phyloP scores from a whole-genome alignment of 2,113 vertebrate species.

The Onychostruthus taczanowskii region DNA sequence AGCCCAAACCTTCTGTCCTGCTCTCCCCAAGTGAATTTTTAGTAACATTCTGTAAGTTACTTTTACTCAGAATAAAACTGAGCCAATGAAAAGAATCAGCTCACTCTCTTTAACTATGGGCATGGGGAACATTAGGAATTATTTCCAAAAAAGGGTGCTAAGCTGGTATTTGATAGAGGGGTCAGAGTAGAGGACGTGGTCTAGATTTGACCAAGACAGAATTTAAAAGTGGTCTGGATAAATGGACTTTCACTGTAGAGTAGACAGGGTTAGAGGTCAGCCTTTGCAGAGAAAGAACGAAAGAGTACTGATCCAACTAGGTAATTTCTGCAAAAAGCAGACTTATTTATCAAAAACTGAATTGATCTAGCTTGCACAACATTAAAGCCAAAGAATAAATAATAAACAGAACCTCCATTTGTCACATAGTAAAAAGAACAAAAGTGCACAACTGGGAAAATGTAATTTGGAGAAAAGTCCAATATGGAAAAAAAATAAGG shows the following conservation, averaged over 20 bases:
- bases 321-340: slow-evolving; percentile 58
- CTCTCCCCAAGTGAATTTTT: not conserved
- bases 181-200: not conserved
- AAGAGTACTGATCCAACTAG: slow-evolving; percentile 45
- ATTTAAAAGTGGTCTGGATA: slow-evolving; percentile 33
- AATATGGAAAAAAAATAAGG: slow-evolving; percentile 8
- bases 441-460: slow-evolving; percentile 51
- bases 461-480: slow-evolving; percentile 46
- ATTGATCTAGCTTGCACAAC: slow-evolving; percentile 42
- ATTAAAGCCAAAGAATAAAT: slow-evolving; percentile 62
- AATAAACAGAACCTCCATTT: slow-evolving; percentile 59
- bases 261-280: slow-evolving; percentile 49
- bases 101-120: not conserved
- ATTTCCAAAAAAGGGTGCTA: slow-evolving; percentile 6
- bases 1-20: not conserved
- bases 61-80: not conserved
- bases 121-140: not conserved
- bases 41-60: not conserved
- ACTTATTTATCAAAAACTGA: slow-evolving; percentile 61
- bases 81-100: not conserved
- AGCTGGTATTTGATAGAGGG: not conserved
- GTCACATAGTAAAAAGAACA: slow-evolving; percentile 49
- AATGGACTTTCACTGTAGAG: slow-evolving; percentile 37
- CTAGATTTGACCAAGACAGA: slow-evolving; percentile 47
- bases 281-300: slow-evolving; percentile 24